These are phyloP conservation scores for Laterallus jamaicensis DNA, from an alignment of 2,113 vertebrate species.

Conservation along the genomic window DNA sequence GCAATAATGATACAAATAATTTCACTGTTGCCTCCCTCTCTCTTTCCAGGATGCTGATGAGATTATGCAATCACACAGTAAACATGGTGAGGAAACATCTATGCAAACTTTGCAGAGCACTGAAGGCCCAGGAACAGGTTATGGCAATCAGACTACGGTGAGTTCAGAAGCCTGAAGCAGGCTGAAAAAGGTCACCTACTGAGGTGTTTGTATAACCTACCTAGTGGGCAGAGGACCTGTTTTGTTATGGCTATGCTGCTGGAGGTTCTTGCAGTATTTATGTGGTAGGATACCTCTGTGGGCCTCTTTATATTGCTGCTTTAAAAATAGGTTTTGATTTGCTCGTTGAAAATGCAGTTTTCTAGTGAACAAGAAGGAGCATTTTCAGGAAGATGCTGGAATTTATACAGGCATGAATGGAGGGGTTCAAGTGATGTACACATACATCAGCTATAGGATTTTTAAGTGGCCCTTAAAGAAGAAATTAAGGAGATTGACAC, in stretches of 20 bases:
- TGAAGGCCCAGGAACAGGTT: background rate
- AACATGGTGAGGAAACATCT: background rate
- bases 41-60: conserved; percentile 43
- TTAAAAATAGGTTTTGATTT: background rate
- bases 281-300: background rate
- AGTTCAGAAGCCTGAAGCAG: background rate
- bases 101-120: background rate
- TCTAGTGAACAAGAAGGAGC: background rate
- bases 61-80: conserved; percentile 22
- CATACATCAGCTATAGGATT: background rate
- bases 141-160: conserved; percentile 13
- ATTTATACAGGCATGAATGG: background rate
- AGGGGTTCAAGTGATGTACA: background rate
- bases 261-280: background rate
- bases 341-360: background rate
- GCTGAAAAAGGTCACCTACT: background rate
- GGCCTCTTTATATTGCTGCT: background rate
- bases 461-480: background rate
- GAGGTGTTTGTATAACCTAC: background rate
- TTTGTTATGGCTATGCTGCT: background rate
- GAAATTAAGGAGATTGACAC: background rate
- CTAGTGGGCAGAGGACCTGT: background rate
- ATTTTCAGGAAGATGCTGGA: background rate
- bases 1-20: background rate
- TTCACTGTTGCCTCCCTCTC: background rate